Base-by-base conservation (phyloP, 2,797 vertebrate species). In the Alectoris magna region DNA sequence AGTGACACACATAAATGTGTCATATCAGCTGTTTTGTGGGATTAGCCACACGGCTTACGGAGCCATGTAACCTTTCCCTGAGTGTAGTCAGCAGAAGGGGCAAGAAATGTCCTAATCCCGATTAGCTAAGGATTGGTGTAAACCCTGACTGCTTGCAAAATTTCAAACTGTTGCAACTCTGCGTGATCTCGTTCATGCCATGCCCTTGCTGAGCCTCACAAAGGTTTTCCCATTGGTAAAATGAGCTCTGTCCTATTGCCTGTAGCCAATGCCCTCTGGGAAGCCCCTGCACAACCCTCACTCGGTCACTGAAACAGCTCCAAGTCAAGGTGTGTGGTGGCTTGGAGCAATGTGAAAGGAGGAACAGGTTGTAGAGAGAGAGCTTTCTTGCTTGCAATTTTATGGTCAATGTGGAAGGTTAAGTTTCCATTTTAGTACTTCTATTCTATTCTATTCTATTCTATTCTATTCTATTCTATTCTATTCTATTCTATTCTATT, bases 101-200 rank as follows among this genome's bases (percentile, higher is more conserved):
- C 56, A 84, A 88, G 70, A 88, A 90, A 79, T 48, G 7, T 84
- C 44, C 67, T 78, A 60, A 79, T 78, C 12, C 5, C n/a, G 14
- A 38, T 72, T 72, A 91, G 5, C 10, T 87, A 71, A 58, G 79
- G 51, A 56, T 0, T 75, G 19, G 18, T 24, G 31, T 90, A 81
- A 93, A 86, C 16, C 4, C 8, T 56, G 59, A 36, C 67, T 59
- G 70, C 75, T 93, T 93, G 80, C 73, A 84, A 85, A 59, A 88
- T 73, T 78, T 64, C 56, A 14, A 1, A 38, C 11, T 75, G 27
- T 68, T 88, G 59, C 39, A 79, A n/a, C 21, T 56, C 59, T 58
- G 36, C 63, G 26, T 13, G n/a, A 15, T n/a, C 1, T 2, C 56
- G 34, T 53, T 51, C 36, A 14, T 49, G 23, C 44, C 49, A 38